Conservation (phyloP, 1,140 invertebrate species). For the Trissolcus basalis region DNA sequence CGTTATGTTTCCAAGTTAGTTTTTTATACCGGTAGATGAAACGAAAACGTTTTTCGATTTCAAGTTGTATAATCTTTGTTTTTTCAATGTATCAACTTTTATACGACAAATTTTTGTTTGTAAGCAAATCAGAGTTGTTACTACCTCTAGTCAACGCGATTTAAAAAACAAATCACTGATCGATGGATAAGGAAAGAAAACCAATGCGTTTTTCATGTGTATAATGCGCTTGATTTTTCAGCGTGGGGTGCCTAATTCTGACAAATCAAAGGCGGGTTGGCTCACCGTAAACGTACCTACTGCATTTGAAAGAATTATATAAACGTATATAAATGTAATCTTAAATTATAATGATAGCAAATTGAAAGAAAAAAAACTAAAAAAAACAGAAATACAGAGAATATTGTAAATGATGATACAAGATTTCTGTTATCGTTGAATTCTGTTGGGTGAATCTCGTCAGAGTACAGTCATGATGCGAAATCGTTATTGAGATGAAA, state of each 20-base stretch:
- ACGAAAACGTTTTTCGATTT: not conserved
- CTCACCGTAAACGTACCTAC: conserved; percentile 37
- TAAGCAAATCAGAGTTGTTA: conserved; percentile 21
- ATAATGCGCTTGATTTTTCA: conserved; percentile 15
- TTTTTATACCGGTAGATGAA: conserved; percentile 13
- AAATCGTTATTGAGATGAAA: conserved; percentile 25
- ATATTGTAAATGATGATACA: conserved; percentile 21
- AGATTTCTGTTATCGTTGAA: conserved; percentile 1
- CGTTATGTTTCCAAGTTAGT: conserved; percentile 5
- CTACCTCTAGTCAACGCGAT: conserved; percentile 41
- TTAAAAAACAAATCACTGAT: conserved; percentile 7
- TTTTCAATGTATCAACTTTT: conserved; percentile 17
- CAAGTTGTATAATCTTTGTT: conserved; percentile 5
- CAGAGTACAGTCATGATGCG: not conserved
- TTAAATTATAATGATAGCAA: conserved; percentile 17
- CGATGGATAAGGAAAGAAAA: conserved; percentile 7
- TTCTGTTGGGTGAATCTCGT: too few species aligned
- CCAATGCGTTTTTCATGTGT: not conserved
- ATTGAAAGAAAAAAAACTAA: conserved; percentile 4
- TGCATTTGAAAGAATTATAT: conserved; percentile 46
- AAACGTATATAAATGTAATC: conserved; percentile 15
- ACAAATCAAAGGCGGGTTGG: conserved; percentile 50
- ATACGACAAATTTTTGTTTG: conserved; percentile 26
- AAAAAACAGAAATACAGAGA: not conserved
- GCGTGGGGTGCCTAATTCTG: conserved; percentile 48